Base-by-base conservation (phyloP, 1,140 invertebrate genomes). In the Drosophila erecta region DNA sequence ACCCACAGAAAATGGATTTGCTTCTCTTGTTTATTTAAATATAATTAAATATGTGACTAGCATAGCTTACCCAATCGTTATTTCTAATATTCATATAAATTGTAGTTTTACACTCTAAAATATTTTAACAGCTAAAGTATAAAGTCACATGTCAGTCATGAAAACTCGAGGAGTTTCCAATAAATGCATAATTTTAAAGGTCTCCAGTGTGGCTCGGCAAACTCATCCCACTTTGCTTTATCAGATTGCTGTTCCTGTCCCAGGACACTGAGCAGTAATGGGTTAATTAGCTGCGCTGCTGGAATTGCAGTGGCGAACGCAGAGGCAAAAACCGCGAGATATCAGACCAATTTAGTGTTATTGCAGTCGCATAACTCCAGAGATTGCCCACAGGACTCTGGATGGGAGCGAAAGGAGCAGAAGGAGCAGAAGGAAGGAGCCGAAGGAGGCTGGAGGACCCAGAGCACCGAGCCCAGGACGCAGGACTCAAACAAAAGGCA, bases 271-370 rank as follows among this genome's bases (percentile, higher is more conserved):
- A 40, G 40, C 33, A 22, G 53, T 76, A 81, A 76, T 69, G 81
- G 81, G 81, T 85, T 85, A 85, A 83, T 62, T 71, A 59, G 59
- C 73, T 62, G 17, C 24, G 55, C 50, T 61, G 62, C 64, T 55
- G 51, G 33, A 66, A 56, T 50, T 76, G 55, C 56, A 62, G 56
- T 51, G 67, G 59, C 51, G 55, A 76, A 51, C 62, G 57, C 62
- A 83, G 46, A 53, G 76, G 79, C 71, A 67, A 73, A 71, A 87
- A 83, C 79, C 79, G 83, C 84, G 75, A 87, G 79, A 87, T 87
- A 87, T 87, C 83, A 76, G 69, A 87, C 79, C 84, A 87, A 87
- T 87, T 87, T 87, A 87, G 84, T 87, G 83, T 87, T 87, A 87
- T 87, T 89, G 84, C 83, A 87, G 83, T 89, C 83, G 66, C 83